Percentiles rank a stretch among this genome's conserved stretches.
Conservation (phyloP, 2,113 vertebrate genomes). For the Enhydra lutris region DNA sequence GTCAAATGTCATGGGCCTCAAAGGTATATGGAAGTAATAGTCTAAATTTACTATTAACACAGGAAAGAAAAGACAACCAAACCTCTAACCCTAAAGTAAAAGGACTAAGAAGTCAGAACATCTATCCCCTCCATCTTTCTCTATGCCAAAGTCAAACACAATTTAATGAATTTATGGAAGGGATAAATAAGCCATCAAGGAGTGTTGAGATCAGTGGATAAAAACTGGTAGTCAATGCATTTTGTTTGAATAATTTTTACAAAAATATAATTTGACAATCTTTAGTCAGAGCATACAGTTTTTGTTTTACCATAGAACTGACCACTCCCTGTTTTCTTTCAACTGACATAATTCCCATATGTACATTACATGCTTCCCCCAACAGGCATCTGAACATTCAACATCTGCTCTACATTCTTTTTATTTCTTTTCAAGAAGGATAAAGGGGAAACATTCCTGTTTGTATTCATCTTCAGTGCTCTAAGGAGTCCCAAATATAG, state of each 20-base stretch:
- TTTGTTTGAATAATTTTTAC: background rate
- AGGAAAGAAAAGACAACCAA: background rate
- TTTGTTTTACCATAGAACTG: background rate
- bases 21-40: background rate
- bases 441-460: background rate
- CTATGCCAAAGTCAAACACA: background rate
- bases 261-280: background rate
- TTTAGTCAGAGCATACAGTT: background rate
- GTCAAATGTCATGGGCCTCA: background rate
- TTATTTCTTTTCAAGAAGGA: background rate
- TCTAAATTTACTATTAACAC: background rate
- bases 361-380: background rate
- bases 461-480: background rate
- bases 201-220: background rate
- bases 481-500: background rate
- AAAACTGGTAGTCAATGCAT: background rate
- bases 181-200: background rate
- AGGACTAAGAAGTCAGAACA: background rate
- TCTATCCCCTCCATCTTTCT: background rate
- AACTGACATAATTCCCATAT: background rate
- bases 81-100: background rate
- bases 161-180: background rate
- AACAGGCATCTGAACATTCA: background rate
- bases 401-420: background rate
- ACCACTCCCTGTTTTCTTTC: background rate